These are phyloP conservation scores for Mus musculus DNA, from an alignment of 2,113 vertebrate species.

Conservation along the genomic window GRCm39 chr1:119359501-119360000, in stretches of 20 bases:
- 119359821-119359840: too few species aligned
- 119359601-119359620: background rate
- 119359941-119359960: background rate
- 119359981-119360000: rapidly evolving
- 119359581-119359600: background rate
- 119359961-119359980: background rate
- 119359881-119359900: background rate
- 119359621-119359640: rapidly evolving
- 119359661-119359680: background rate
- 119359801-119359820: too few species aligned
- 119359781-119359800: background rate
- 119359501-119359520: background rate
- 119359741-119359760: background rate
- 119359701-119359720: background rate
- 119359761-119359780: background rate
- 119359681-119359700: background rate
- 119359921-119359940: background rate
- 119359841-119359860: background rate
- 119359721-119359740: background rate
- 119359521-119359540: background rate
- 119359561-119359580: background rate
- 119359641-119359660: background rate
- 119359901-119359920: background rate
- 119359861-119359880: background rate
- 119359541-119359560: background rate